Base-by-base conservation (phyloP, 2,113 vertebrate species). In the Nycticebus coucang region DNA sequence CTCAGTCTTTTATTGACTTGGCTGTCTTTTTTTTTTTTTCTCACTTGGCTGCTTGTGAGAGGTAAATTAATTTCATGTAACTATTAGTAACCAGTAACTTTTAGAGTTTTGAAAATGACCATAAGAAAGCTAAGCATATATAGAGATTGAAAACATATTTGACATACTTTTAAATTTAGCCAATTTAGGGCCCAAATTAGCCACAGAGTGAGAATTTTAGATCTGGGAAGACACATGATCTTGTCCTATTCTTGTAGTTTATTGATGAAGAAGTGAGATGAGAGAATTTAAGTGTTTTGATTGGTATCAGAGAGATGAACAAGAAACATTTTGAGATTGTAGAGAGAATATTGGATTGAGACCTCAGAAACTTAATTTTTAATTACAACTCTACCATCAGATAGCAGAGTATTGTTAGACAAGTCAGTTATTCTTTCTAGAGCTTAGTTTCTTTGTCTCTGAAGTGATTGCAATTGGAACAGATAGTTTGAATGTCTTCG, bases 221-320 rank as follows among this genome's bases (percentile, higher is more conserved):
- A 91, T 30, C 21, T 81, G 33, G 28, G 87, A 93, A 41, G 71
- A 55, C 21, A 41, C 21, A 10, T 79, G 35, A 79, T 92, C 68
- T 83, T 89, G 15, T 41, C 28, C 28, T 87, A 11, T 71, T 28
- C 19, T 11, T 91, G 11, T 18, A 89, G 30, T 80, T 91, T 88
- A 84, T 87, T 35, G 93, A 7, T 91, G 78, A 88, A 68, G 79
- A 90, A 93, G 12, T 88, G 66, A 95, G 50, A 35, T 88, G 53
- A 93, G 82, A 95, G 15, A 96, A 93, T 59, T 84, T 87, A 89
- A 88, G 7, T 90, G 59, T 77, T 24, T 77, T 89, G 19, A 28
- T 89, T 83, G 28, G 15, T 81, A 53, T 78, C 5, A 72, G 81
- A 95, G 33, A 59, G 33, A 72, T 66, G 68, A 35, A 68, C 13